Conservation (phyloP, 35 echinoderm and acorn worm genomes). For the Apostichopus japonicus region DNA sequence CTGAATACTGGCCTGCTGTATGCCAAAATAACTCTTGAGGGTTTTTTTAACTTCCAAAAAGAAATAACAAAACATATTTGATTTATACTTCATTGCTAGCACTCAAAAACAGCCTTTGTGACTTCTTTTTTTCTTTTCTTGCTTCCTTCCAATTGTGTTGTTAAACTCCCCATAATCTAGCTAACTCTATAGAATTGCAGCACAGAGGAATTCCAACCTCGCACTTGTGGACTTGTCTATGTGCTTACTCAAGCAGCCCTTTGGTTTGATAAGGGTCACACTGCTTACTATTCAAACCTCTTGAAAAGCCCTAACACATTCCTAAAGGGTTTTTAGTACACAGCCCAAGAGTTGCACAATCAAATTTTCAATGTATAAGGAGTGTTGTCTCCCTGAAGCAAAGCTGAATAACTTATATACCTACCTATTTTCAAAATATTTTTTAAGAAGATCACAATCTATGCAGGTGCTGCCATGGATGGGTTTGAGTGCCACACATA, state of each 20-base stretch:
- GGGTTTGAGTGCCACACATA: too few relatives aligned
- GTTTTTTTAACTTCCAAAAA: not conserved
- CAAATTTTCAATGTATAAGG: not conserved
- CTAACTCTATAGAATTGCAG: not conserved
- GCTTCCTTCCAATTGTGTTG: not conserved
- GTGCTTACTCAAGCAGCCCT: constrained; percentile 6
- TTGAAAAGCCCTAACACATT: constrained; percentile 13
- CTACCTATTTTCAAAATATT: too few relatives aligned
- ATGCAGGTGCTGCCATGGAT: too few relatives aligned
- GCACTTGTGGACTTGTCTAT: not conserved
- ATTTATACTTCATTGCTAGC: not conserved
- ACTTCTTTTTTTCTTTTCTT: not conserved
- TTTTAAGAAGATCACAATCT: too few relatives aligned
- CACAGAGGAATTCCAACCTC: not conserved
- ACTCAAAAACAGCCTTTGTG: not conserved
- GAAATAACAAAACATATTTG: not conserved
- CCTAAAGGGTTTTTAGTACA: not conserved
- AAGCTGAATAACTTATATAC: too few relatives aligned
- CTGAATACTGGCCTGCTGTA: too few relatives aligned
- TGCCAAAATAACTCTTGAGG: too few relatives aligned
- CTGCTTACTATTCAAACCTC: not conserved
- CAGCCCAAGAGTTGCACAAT: not conserved
- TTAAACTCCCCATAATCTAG: constrained; percentile 3
- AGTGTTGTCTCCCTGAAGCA: too few relatives aligned
- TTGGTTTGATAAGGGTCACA: not conserved